Evolutionary conservation across 2,888 invertebrate genomes (phyloP), one percentile per base, ranked within the genome.

Genomic region (Hemithea aestivaria): DNA sequence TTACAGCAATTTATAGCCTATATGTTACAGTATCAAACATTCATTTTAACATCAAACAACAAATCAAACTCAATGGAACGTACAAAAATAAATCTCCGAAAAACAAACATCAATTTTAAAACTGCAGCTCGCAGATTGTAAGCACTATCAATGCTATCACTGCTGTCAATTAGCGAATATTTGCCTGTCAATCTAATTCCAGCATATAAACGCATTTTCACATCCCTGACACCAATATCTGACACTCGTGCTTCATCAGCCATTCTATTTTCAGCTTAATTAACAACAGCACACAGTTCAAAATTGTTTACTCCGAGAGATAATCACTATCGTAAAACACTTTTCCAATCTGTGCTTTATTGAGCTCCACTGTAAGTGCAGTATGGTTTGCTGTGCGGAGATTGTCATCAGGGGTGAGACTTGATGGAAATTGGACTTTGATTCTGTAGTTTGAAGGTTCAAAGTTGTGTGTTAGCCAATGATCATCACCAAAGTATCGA

Each of bases 141-240:
- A 37, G 41, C 43, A 8, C 12, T 24, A 31, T 27, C 45, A 44
- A 37, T n/a, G n/a, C n/a, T n/a, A n/a, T n/a, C 21, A 11, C 36
- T 28, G 10, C 36, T 28, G 39, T 46, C 45, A 48, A 48, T 46
- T 44, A 46, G 20, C 40, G 40, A 35, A 42, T 48, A 48, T 45
- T 37, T 33, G 35, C 35, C 29, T 43, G 40, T 48, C 46, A 46
- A 46, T 48, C 44, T 42, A 46, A 40, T 38, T 41, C 28, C 22
- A 23, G 10, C 29, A 25, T 16, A 29, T 30, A 25, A 16, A 42
- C 33, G 36, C 36, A 30, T 34, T 29, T 10, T 33, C 9, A 9
- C 28, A 25, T 33, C 33, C 33, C 38, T 20, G 27, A 32, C 24
- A 12, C 27, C 35, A 29, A 7, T 26, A 16, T 28, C 20, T 39